Evolutionary conservation across 2,797 vertebrate genomes (phyloP).

Genomic region (Melopsittacus undulatus): DNA sequence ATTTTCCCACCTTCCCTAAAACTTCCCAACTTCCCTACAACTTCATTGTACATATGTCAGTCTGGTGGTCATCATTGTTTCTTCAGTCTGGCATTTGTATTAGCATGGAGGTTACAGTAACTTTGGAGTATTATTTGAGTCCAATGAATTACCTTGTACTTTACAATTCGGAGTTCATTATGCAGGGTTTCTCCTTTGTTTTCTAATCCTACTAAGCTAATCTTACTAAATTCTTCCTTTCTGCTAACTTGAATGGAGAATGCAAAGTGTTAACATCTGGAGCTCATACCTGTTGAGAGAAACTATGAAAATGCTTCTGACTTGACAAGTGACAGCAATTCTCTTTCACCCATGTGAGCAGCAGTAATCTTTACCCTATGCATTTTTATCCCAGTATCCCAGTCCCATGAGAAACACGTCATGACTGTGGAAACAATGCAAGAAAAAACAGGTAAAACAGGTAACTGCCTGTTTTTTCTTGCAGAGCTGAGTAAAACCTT

Average conservation of each 20-base stretch:
- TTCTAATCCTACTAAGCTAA: background rate
- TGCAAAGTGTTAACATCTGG: background rate
- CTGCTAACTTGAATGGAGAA: background rate
- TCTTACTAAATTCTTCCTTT: background rate
- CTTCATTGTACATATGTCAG: no score
- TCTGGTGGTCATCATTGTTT: background rate
- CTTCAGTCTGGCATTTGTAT: background rate
- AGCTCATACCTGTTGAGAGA: background rate
- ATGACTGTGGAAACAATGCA: constrained; percentile 70
- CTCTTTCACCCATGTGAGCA: background rate
- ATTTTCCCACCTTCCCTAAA: background rate
- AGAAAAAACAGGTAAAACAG: constrained; percentile 71
- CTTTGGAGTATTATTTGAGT: background rate
- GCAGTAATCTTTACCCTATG: background rate
- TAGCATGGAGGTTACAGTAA: background rate
- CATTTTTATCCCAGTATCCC: constrained; percentile 70
- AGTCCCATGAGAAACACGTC: constrained; percentile 74
- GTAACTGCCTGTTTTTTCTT: background rate
- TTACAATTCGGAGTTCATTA: background rate
- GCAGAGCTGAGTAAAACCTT: background rate
- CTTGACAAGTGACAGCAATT: background rate
- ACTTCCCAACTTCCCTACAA: no score
- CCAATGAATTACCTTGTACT: background rate
- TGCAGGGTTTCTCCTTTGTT: background rate
- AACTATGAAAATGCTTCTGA: background rate